These are phyloP conservation scores for Phocoena sinus DNA, from an alignment of 2,113 vertebrate genomes.

Conservation along the genomic window DNA sequence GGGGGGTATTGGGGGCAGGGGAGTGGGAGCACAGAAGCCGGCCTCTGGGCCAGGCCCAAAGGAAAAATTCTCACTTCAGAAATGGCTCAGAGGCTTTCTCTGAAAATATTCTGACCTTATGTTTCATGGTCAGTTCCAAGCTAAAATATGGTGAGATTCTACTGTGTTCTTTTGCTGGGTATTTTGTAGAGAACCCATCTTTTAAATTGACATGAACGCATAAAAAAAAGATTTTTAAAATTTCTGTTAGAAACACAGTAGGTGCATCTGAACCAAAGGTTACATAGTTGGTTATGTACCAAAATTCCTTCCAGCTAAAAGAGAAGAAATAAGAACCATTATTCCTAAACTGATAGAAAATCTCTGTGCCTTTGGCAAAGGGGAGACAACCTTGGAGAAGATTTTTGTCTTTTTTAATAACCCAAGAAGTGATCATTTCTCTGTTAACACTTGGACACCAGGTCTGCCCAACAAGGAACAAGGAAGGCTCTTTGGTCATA, in stretches of 20 bases:
- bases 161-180: background rate
- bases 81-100: background rate
- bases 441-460: accelerated
- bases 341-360: background rate
- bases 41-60: background rate
- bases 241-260: background rate
- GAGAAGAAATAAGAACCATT: background rate
- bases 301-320: constrained; percentile 30
- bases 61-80: background rate
- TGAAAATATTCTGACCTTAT: background rate
- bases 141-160: background rate
- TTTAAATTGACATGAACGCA: background rate
- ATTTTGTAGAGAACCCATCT: background rate
- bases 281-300: constrained; percentile 27
- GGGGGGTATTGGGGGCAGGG: accelerated
- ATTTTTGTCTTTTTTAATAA: background rate
- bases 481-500: background rate
- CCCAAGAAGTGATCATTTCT: background rate
- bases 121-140: background rate
- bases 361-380: background rate
- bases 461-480: background rate
- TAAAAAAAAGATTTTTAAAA: background rate
- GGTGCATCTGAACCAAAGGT: constrained; percentile 26
- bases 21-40: background rate
- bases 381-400: background rate